Evolutionary conservation across 1,140 invertebrate species (phyloP), one percentile per base, ranked within the genome.

Genomic region (Drosophila sechellia): DNA sequence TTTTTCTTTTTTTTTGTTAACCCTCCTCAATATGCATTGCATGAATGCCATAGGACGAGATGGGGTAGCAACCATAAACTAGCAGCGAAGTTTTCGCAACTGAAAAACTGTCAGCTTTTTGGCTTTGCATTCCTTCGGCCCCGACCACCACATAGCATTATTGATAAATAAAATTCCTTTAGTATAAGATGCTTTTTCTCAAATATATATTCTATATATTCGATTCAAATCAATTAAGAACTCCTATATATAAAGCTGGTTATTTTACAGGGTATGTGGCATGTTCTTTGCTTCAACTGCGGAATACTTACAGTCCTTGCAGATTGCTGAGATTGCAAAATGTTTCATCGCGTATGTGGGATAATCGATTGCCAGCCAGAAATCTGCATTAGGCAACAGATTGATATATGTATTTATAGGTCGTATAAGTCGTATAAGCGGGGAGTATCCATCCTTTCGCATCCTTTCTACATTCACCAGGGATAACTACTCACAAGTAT

Each of bases 271-370:
- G 49, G 34, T 34, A 40, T 40, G 17, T 39, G 1, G 0, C 12
- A 15, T 68, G 31, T 78, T 69, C 50, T 37, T 6, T 6, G 10
- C 5, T 49, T 27, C 8, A 20, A 12, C 8, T 3, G 2, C 3
- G 2, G 12, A 2, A 5, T 13, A 85, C 91, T 93, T 91, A 93
- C 92, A 93, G 55, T 68, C 92, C 92, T 39, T 92, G 83, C 0
- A 93, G 77, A 56, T 79, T 69, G 54, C 55, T 78, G 10, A 93
- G 72, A 77, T 90, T 90, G 69, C 90, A 92, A 55, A 93, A 93
- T 35, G 85, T 91, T 31, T 69, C 68, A 4, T 79, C 79, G 42
- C 77, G 69, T 57, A 93, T 69, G 42, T 83, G 52, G 10, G 64
- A 76, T 34, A 93, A 72, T 48, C 80, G 71, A 85, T 93, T 93